Conservation (phyloP, 2,888 invertebrate genomes). For the Zelleria hepariella region DNA sequence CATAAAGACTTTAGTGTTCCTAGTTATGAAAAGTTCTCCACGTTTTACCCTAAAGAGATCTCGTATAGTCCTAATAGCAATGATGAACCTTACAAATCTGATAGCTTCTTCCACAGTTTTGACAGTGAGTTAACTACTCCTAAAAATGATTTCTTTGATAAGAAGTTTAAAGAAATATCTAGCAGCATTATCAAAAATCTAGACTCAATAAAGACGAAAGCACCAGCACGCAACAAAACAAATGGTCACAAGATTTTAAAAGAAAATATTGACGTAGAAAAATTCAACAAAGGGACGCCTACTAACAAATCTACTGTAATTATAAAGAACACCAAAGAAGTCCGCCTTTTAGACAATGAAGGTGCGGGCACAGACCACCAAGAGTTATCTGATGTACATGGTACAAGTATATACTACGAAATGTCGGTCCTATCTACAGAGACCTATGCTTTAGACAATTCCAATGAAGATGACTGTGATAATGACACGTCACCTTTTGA, state of each 20-base stretch:
- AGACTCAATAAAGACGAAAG: conserved; percentile 40
- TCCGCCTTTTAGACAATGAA: conserved; percentile 57
- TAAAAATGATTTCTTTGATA: conserved; percentile 65
- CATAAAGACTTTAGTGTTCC: conserved; percentile 42
- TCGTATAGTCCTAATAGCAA: conserved; percentile 33
- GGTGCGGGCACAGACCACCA: conserved; percentile 47
- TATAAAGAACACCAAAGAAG: conserved; percentile 70
- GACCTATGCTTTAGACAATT: conserved; percentile 50
- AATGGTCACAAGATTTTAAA: conserved; percentile 38
- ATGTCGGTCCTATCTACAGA: conserved; percentile 64
- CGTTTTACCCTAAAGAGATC: conserved; percentile 40
- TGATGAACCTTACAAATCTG: conserved; percentile 41
- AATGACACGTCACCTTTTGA: conserved; percentile 40
- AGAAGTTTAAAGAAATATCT: conserved; percentile 64
- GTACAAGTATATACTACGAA: conserved; percentile 67
- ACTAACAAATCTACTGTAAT: conserved; percentile 59
- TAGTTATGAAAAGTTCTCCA: conserved; percentile 41
- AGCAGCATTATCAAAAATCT: conserved; percentile 67
- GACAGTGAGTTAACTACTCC: conserved; percentile 67
- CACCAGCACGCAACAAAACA: conserved; percentile 35
- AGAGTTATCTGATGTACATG: conserved; percentile 59
- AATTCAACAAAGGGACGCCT: conserved; percentile 57
- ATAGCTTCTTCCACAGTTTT: conserved; percentile 46
- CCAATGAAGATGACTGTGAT: conserved; percentile 55
- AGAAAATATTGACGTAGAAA: conserved; percentile 53